A percentile compares a stretch with the other conserved stretches of the same genome.
Evolutionary conservation across 2,113 vertebrate genomes (phyloP).

Genomic region (Upupa epops): DNA sequence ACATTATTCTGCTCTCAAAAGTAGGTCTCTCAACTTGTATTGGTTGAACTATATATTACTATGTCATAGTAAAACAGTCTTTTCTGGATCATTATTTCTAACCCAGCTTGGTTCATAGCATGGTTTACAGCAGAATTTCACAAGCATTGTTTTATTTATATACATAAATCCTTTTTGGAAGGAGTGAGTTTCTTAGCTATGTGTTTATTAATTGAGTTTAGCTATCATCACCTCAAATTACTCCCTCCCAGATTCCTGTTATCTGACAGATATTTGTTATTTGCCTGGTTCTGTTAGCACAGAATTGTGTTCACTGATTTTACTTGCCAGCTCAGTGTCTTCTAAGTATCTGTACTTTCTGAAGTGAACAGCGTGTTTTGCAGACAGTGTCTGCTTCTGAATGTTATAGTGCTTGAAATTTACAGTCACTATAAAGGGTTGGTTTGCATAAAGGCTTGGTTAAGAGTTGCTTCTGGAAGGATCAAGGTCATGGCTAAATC

Average conservation of each 20-base stretch:
- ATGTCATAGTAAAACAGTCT: not conserved
- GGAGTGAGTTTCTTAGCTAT: constrained; percentile 30
- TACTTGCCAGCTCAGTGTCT: too few relatives aligned
- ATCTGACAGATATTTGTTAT: not conserved
- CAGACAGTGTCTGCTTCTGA: too few relatives aligned
- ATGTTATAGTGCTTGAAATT: too few relatives aligned
- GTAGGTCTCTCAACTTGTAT: not conserved
- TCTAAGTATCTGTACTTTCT: too few relatives aligned
- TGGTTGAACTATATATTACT: not conserved
- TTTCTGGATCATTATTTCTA: not conserved
- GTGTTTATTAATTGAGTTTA: not conserved
- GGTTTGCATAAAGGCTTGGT: too few relatives aligned
- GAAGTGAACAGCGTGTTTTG: too few relatives aligned
- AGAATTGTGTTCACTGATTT: too few relatives aligned
- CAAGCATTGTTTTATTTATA: too few relatives aligned
- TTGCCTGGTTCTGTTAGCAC: too few relatives aligned
- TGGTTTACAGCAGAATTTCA: not conserved
- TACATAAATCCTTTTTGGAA: constrained; percentile 34
- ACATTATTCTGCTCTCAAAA: not conserved
- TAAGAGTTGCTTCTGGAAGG: too few relatives aligned
- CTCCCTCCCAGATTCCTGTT: constrained; percentile 6
- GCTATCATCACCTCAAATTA: not conserved
- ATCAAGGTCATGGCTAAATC: too few relatives aligned
- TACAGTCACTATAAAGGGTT: too few relatives aligned
- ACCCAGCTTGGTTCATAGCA: not conserved